Percentiles rank a stretch among this genome's conserved stretches.
These are phyloP conservation scores for Cordilura impudica DNA, from an alignment of 2,888 invertebrate genomes.

Conservation along the genomic window DNA sequence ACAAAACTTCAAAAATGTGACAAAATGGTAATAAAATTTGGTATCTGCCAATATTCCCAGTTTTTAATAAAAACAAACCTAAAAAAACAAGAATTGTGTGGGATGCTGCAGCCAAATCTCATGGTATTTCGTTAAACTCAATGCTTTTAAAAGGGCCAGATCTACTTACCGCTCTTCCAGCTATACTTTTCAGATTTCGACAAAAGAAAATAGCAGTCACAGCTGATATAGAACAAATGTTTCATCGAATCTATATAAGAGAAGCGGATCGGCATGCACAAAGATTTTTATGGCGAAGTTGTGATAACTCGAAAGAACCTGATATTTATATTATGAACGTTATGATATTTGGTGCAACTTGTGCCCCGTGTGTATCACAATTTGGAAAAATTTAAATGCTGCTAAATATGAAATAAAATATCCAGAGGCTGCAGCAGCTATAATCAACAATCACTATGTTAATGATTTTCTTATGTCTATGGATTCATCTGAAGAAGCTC, in stretches of 20 bases:
- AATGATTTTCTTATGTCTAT: constrained; percentile 23
- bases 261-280: constrained; percentile 29
- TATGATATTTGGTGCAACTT: constrained; percentile 30
- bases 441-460: no score
- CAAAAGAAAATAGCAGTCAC: constrained; percentile 43
- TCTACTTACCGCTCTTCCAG: constrained; percentile 47
- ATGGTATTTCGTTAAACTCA: constrained; percentile 52
- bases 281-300: constrained; percentile 37
- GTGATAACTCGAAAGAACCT: constrained; percentile 5
- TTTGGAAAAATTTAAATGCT: constrained; percentile 34
- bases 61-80: no score
- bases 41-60: constrained; percentile 66
- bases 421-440: constrained; percentile 20
- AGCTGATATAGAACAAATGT: constrained; percentile 61
- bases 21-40: constrained; percentile 47
- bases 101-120: constrained; percentile 26
- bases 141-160: constrained; percentile 50
- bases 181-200: constrained; percentile 54
- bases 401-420: constrained; percentile 6
- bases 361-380: constrained; percentile 29
- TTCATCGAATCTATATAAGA: constrained; percentile 47
- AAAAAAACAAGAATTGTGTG: no score
- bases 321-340: constrained; percentile 37
- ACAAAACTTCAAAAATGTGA: constrained; percentile 9
- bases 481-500: constrained; percentile 8